phyloP scores from a whole-genome alignment of 2,113 vertebrate genomes.

The Leucoraja erinaceus region DNA sequence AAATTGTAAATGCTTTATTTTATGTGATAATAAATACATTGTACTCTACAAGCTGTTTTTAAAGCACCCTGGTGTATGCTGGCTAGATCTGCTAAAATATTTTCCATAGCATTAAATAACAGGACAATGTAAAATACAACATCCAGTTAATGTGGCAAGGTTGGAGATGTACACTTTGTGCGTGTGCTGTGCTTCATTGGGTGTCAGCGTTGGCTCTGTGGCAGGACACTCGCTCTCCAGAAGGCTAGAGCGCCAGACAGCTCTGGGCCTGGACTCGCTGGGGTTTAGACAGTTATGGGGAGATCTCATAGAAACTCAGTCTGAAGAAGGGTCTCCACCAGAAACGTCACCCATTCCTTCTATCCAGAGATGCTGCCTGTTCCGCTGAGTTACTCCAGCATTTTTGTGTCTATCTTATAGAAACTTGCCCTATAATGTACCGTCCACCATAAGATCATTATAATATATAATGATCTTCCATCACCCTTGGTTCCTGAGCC shows the following conservation, averaged over 20 bases:
- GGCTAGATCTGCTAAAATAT: neutral
- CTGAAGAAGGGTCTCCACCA: too few species aligned
- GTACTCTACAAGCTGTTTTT: neutral
- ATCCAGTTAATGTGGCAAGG: neutral
- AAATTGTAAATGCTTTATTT: constrained; percentile 15
- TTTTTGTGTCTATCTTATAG: too few species aligned
- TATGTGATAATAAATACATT: constrained; percentile 16
- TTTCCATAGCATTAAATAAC: neutral
- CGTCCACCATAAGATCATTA: too few species aligned
- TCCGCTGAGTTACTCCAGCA: too few species aligned
- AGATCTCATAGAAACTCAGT: too few species aligned
- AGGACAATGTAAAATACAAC: neutral
- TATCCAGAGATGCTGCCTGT: too few species aligned
- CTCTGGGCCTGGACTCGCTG: too few species aligned
- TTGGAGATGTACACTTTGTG: neutral
- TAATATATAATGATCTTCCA: too few species aligned
- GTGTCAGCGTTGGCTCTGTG: neutral
- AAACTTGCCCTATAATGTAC: too few species aligned
- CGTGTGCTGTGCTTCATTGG: neutral
- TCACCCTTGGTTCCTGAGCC: too few species aligned
- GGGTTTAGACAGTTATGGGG: too few species aligned
- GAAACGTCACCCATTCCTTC: too few species aligned
- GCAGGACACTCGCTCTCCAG: neutral
- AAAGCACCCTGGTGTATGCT: neutral
- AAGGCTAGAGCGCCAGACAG: neutral